These are phyloP conservation scores for Magallana angulata DNA, from an alignment of 1,140 invertebrate species.

Conservation along the genomic window DNA sequence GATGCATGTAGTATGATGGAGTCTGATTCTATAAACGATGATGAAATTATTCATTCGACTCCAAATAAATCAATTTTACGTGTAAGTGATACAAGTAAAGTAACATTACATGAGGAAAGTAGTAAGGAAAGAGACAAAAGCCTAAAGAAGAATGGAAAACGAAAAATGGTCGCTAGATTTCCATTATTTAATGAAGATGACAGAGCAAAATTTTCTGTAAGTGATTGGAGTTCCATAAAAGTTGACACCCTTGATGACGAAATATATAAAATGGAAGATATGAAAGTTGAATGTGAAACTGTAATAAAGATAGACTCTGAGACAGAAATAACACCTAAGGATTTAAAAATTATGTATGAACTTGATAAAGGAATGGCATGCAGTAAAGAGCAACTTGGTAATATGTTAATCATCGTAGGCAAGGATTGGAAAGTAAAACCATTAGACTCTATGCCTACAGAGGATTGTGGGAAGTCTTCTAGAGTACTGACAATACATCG, in stretches of 20 bases:
- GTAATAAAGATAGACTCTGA: constrained; percentile 6
- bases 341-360: constrained; percentile 37
- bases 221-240: constrained; percentile 17
- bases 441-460: not conserved
- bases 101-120: not conserved
- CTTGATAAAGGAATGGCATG: not conserved
- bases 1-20: not conserved
- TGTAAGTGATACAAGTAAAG: not conserved
- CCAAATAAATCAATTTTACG: not conserved
- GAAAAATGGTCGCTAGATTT: constrained; percentile 53
- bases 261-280: not conserved
- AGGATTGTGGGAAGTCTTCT: not conserved
- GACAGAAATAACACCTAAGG: constrained; percentile 33
- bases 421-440: not conserved
- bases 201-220: not conserved
- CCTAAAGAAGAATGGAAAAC: constrained; percentile 19
- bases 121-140: not conserved
- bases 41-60: not conserved
- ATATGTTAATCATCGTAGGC: constrained; percentile 1
- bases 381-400: not conserved
- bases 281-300: not conserved
- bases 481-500: constrained; percentile 7
- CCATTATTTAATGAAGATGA: constrained; percentile 48
- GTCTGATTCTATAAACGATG: not conserved
- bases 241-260: not conserved